Evolutionary conservation across 2,888 invertebrate genomes (phyloP).

Genomic region (Homarus gammarus): DNA sequence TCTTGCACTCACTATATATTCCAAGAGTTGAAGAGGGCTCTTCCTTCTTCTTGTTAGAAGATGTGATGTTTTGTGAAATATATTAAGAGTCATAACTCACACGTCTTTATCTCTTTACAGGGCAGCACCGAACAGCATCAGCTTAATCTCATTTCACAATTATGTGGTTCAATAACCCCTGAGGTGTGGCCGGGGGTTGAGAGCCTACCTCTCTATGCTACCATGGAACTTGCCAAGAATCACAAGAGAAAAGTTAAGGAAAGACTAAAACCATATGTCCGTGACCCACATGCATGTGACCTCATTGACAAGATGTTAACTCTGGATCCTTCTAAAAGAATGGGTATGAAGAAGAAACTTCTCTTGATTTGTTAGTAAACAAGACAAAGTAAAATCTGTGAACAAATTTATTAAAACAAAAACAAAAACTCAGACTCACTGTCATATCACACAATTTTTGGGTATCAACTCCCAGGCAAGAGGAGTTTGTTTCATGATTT

Average conservation of each 20-base stretch:
- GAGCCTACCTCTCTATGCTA: slow-evolving; percentile 90
- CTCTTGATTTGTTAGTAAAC: not conserved
- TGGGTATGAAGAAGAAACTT: slow-evolving; percentile 76
- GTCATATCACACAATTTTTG: too few relatives aligned
- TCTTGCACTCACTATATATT: too few relatives aligned
- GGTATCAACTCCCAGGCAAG: not conserved
- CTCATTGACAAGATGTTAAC: slow-evolving; percentile 93
- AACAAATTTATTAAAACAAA: not conserved
- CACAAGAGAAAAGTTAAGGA: slow-evolving; percentile 89
- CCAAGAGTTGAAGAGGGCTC: too few relatives aligned
- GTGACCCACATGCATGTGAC: slow-evolving; percentile 94
- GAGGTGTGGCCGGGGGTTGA: slow-evolving; percentile 97
- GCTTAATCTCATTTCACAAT: slow-evolving; percentile 93
- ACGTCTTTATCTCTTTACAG: too few relatives aligned
- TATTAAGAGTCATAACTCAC: too few relatives aligned
- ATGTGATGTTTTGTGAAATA: too few relatives aligned
- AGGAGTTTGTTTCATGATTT: not conserved
- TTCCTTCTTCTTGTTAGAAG: too few relatives aligned
- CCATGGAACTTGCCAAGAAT: slow-evolving; percentile 91
- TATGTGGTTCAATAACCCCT: slow-evolving; percentile 96
- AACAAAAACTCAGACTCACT: too few relatives aligned
- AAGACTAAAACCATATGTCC: slow-evolving; percentile 91
- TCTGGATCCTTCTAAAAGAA: slow-evolving; percentile 92
- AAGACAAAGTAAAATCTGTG: not conserved
- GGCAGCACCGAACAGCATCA: slow-evolving; percentile 98